Evolutionary conservation across 2,113 vertebrate species (phyloP).

Genomic region (Kryptolebias marmoratus): DNA sequence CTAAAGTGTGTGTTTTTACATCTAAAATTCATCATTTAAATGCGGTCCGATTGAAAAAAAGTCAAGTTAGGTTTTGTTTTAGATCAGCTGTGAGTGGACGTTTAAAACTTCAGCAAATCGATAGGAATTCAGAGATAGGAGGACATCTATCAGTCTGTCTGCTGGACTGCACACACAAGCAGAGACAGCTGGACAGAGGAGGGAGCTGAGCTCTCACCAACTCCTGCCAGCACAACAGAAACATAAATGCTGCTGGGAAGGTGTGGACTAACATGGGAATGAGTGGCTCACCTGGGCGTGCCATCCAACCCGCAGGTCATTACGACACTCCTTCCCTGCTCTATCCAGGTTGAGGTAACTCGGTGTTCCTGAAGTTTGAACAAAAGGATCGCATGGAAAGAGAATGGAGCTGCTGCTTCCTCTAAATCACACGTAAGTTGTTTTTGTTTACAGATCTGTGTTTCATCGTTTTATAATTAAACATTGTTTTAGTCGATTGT

Average conservation of each 20-base stretch:
- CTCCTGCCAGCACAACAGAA: background rate
- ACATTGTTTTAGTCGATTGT: background rate
- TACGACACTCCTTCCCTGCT: conserved; percentile 29
- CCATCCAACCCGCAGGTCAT: conserved; percentile 37
- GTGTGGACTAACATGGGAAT: conserved; percentile 21
- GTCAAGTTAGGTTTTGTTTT: background rate
- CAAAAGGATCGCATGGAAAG: background rate
- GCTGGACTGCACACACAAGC: background rate
- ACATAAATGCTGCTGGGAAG: background rate
- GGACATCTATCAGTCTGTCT: conserved; percentile 15
- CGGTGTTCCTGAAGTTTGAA: background rate
- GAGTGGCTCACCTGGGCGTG: conserved; percentile 52
- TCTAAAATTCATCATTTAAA: too few relatives aligned
- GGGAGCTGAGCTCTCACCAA: background rate
- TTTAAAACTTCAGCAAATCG: conserved; percentile 5
- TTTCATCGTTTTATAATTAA: background rate
- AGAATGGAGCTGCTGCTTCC: background rate
- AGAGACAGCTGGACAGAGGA: conserved; percentile 13
- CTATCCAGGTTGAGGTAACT: background rate
- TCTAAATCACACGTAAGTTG: conserved; percentile 32
- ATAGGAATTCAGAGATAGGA: conserved; percentile 7
- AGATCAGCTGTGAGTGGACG: background rate
- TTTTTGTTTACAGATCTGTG: background rate
- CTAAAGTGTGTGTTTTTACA: too few relatives aligned
- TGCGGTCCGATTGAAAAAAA: too few relatives aligned